These are phyloP conservation scores for Therioaphis trifolii DNA, from an alignment of 2,888 invertebrate species.

Conservation along the genomic window DNA sequence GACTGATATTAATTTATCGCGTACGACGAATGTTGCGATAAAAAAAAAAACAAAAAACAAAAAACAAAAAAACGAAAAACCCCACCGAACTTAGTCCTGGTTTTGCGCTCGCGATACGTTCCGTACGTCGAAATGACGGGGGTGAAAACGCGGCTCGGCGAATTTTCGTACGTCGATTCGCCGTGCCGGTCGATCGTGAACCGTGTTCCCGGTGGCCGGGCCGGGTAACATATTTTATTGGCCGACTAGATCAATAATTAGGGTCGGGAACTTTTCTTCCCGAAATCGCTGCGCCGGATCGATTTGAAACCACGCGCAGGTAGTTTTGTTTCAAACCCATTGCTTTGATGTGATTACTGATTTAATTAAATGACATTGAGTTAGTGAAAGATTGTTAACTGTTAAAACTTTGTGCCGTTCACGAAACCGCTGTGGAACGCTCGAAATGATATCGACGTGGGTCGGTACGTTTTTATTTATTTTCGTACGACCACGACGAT, in stretches of 20 bases:
- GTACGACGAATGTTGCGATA: background rate
- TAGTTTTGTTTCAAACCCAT: slow-evolving; percentile 12
- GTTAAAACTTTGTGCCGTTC: slow-evolving; percentile 28
- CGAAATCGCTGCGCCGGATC: background rate
- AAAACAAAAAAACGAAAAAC: no score
- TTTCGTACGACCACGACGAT: no score
- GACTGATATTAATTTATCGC: no score
- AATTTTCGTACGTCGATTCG: no score
- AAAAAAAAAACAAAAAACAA: background rate
- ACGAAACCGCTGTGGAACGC: no score
- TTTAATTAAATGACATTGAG: slow-evolving; percentile 23
- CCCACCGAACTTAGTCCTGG: no score
- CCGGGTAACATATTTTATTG: background rate
- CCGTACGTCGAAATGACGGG: no score
- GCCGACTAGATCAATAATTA: slow-evolving; percentile 16
- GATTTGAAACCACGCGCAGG: slow-evolving; percentile 7
- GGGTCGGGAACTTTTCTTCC: slow-evolving; percentile 26
- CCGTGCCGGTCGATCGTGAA: no score
- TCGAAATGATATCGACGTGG: background rate
- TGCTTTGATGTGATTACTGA: slow-evolving; percentile 28
- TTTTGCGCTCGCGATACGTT: no score
- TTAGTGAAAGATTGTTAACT: slow-evolving; percentile 15
- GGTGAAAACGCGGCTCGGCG: no score
- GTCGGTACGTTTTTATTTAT: background rate
- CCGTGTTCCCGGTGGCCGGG: background rate